These are phyloP conservation scores for Cheilinus undulatus DNA, from an alignment of 2,113 vertebrate genomes.

Conservation along the genomic window DNA sequence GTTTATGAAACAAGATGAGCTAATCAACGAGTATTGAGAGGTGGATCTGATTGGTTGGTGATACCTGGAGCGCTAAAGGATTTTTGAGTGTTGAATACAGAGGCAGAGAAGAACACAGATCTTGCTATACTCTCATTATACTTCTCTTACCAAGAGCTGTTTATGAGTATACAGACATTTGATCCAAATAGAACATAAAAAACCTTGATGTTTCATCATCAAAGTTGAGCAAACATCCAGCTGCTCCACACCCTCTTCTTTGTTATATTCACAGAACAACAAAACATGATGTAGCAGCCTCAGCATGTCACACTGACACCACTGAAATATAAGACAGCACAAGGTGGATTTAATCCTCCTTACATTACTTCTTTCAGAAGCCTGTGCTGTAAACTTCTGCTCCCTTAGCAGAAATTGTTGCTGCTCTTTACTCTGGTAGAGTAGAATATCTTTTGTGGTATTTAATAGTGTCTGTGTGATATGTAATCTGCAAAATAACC, in stretches of 20 bases:
- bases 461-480: constrained; percentile 48
- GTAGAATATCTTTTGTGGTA: constrained; percentile 33
- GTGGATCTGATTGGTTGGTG: too few species aligned
- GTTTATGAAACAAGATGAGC: too few species aligned
- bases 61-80: too few species aligned
- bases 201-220: neutral
- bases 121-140: too few species aligned
- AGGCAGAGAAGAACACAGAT: too few species aligned
- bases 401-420: constrained; percentile 13
- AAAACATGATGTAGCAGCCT: constrained; percentile 2
- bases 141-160: too few species aligned
- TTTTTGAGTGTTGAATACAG: too few species aligned
- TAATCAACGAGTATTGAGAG: too few species aligned
- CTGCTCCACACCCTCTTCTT: neutral
- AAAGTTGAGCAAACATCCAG: neutral
- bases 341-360: constrained; percentile 35
- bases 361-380: constrained; percentile 11
- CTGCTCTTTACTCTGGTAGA: constrained; percentile 20
- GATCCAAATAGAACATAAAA: too few species aligned
- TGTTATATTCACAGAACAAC: constrained; percentile 1
- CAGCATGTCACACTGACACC: constrained; percentile 21
- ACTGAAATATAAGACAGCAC: constrained; percentile 9
- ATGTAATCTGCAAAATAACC: constrained; percentile 46
- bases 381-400: constrained; percentile 5
- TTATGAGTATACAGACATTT: too few species aligned